Conservation (phyloP, 2,797 vertebrate genomes). For the Falco columbarius region DNA sequence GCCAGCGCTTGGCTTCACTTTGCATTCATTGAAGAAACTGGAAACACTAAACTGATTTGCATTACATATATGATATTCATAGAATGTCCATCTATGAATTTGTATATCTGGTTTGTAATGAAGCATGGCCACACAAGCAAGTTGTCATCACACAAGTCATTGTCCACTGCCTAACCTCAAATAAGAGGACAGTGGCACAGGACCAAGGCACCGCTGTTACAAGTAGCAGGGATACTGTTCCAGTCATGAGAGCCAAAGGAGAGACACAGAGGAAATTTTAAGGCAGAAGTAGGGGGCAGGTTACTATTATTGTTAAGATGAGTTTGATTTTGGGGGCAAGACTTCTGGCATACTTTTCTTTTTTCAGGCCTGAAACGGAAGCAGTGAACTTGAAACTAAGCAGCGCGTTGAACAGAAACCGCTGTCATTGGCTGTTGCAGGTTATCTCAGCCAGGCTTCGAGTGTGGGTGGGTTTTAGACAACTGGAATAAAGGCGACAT, state of each 20-base stretch:
- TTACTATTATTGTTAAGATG: background rate
- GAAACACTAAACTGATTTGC: background rate
- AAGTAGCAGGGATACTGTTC: background rate
- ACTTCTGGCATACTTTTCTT: background rate
- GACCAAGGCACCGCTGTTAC: background rate
- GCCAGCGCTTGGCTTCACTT: background rate
- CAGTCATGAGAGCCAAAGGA: background rate
- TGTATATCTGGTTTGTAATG: accelerated
- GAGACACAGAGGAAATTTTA: background rate
- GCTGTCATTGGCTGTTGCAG: background rate
- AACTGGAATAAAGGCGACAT: background rate
- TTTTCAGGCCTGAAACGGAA: background rate
- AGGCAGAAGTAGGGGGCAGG: background rate
- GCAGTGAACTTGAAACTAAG: background rate
- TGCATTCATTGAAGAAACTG: background rate
- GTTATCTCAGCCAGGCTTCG: background rate
- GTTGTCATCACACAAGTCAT: background rate
- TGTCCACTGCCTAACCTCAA: background rate
- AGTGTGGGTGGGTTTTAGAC: background rate
- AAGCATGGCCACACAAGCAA: background rate
- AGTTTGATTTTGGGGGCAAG: background rate
- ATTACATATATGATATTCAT: background rate
- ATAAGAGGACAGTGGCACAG: accelerated
- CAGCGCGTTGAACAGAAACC: background rate
- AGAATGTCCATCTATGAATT: background rate